phyloP scores from a whole-genome alignment of 2,888 invertebrate species.

The Napeogenes inachia region DNA sequence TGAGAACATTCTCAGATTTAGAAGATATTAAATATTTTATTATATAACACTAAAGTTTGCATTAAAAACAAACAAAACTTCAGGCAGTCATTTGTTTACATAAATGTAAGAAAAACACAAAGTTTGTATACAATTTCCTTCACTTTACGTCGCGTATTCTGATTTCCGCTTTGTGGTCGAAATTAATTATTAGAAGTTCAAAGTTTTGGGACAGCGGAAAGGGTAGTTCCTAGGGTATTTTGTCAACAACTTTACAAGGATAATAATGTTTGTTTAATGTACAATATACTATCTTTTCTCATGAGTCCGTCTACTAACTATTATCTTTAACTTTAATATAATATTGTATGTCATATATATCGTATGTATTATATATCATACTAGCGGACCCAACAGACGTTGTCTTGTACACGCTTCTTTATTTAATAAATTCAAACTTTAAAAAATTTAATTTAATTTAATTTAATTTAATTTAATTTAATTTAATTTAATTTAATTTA shows the following conservation, averaged over 20 bases:
- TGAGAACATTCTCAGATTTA: too few relatives aligned
- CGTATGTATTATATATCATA: too few relatives aligned
- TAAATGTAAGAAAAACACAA: not conserved
- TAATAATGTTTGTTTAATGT: not conserved
- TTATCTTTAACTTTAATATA: not conserved
- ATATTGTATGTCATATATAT: too few relatives aligned
- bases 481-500: too few relatives aligned
- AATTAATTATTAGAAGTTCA: conserved; percentile 10
- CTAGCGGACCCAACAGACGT: too few relatives aligned
- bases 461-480: too few relatives aligned
- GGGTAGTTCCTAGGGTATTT: conserved; percentile 1
- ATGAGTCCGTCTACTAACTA: not conserved
- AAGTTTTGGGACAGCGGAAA: conserved; percentile 9
- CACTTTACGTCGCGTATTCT: not conserved
- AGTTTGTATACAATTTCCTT: not conserved
- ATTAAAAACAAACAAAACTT: too few relatives aligned
- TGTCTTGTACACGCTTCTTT: too few relatives aligned
- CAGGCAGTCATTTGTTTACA: not conserved
- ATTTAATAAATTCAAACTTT: too few relatives aligned
- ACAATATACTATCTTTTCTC: not conserved
- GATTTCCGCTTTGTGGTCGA: conserved; percentile 2
- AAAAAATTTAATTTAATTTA: too few relatives aligned
- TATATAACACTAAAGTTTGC: too few relatives aligned
- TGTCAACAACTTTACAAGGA: not conserved
- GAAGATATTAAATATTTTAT: too few relatives aligned